Conservation (phyloP, 92 coral and sea anemone species). For the Palythoa grandis region DNA sequence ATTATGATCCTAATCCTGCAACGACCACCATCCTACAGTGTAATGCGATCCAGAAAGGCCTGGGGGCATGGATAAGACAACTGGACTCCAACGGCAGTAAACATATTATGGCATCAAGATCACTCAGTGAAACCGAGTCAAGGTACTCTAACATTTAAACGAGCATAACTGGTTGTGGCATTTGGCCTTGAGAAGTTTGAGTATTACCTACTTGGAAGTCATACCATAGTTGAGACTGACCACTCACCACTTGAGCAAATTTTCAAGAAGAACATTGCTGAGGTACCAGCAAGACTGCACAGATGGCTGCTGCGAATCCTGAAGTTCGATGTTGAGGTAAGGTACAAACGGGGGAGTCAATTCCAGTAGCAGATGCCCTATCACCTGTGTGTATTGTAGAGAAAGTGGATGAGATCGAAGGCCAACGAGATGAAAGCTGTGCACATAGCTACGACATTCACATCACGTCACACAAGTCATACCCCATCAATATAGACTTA, state of each 20-base stretch:
- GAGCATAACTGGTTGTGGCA: slow-evolving; percentile 2
- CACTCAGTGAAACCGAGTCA: slow-evolving; percentile 30
- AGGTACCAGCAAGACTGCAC: slow-evolving; percentile 4
- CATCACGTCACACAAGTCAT: slow-evolving; percentile 12
- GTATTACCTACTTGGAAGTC: slow-evolving; percentile 58
- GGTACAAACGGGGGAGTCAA: slow-evolving; percentile 63
- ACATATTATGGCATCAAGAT: slow-evolving; percentile 11
- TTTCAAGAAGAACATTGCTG: slow-evolving; percentile 17
- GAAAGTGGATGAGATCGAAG: not conserved
- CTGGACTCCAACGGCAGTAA: slow-evolving; percentile 16
- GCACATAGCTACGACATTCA: slow-evolving; percentile 16
- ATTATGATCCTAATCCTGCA: slow-evolving; percentile 8
- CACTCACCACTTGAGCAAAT: not conserved
- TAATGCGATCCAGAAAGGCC: slow-evolving; percentile 51
- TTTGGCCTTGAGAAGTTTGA: slow-evolving; percentile 46
- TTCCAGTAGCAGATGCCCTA: slow-evolving; percentile 72
- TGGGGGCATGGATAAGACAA: slow-evolving; percentile 57
- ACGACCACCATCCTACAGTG: not conserved
- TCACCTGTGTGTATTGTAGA: slow-evolving; percentile 45
- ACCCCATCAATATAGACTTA: slow-evolving; percentile 25
- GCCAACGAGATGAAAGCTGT: not conserved
- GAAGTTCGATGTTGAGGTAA: slow-evolving; percentile 59
- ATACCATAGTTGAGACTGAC: not conserved
- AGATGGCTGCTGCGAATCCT: slow-evolving; percentile 55
- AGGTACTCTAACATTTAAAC: slow-evolving; percentile 1